These are phyloP conservation scores for Amazona vittata DNA, from an alignment of 2,113 vertebrate species.

Conservation along the genomic window DNA sequence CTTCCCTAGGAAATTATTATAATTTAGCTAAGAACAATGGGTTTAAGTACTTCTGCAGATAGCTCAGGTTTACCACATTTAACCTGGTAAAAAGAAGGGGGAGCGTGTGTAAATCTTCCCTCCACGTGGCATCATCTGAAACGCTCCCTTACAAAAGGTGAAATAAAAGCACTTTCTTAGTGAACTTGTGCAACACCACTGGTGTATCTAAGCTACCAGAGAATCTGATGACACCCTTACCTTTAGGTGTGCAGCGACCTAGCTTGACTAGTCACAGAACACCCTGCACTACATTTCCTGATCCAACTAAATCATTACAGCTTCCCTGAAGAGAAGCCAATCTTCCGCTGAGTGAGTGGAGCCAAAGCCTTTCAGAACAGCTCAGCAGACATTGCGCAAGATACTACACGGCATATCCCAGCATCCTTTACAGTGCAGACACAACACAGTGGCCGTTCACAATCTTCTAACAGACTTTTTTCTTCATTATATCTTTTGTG, in stretches of 20 bases:
- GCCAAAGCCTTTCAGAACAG: background rate
- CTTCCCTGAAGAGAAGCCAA: background rate
- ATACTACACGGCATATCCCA: background rate
- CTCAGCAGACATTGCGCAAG: background rate
- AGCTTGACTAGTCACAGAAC: background rate
- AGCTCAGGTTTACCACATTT: background rate
- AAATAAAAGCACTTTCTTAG: background rate
- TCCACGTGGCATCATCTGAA: background rate
- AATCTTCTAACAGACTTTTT: background rate
- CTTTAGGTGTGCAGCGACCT: background rate
- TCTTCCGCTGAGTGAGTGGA: background rate
- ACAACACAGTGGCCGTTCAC: background rate
- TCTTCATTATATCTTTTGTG: background rate
- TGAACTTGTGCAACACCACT: background rate
- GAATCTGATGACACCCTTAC: background rate
- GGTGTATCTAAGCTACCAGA: background rate
- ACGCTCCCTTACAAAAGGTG: background rate
- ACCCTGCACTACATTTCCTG: background rate
- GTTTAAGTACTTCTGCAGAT: background rate
- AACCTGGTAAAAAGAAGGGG: background rate
- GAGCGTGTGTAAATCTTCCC: accelerated
- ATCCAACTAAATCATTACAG: background rate
- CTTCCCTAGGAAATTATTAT: background rate
- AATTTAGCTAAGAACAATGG: background rate
- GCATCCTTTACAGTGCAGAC: background rate